These are phyloP conservation scores for Helicoverpa armigera DNA, from an alignment of 1,140 invertebrate species.

Conservation along the genomic window DNA sequence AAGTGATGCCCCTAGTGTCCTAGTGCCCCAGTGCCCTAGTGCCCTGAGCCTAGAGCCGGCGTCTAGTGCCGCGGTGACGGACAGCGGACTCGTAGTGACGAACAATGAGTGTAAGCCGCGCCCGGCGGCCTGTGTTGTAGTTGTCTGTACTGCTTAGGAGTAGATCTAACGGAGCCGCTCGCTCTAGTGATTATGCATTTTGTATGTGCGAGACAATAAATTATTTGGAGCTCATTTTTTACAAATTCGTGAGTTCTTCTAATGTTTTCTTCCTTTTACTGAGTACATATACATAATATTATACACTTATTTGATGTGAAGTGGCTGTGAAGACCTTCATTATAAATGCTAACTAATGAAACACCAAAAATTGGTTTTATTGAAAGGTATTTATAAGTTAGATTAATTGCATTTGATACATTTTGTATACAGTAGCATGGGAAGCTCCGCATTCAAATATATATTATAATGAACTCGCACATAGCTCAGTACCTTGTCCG, in stretches of 20 bases:
- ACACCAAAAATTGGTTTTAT: slow-evolving; percentile 78
- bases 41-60: not conserved
- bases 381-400: slow-evolving; percentile 75
- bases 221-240: slow-evolving; percentile 67
- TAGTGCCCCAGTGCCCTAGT: slow-evolving; percentile 4
- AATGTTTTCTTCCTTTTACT: slow-evolving; percentile 59
- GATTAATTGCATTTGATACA: slow-evolving; percentile 63
- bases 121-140: slow-evolving; percentile 33
- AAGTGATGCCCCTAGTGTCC: slow-evolving; percentile 62
- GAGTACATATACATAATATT: slow-evolving; percentile 56
- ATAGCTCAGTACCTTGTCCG: slow-evolving; percentile 81
- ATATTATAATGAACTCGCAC: slow-evolving; percentile 71
- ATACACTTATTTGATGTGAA: slow-evolving; percentile 68
- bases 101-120: slow-evolving; percentile 23
- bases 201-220: slow-evolving; percentile 85
- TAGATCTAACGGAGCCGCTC: slow-evolving; percentile 57
- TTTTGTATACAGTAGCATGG: slow-evolving; percentile 65
- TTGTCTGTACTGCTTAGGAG: slow-evolving; percentile 60
- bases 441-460: slow-evolving; percentile 67
- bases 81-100: slow-evolving; percentile 37
- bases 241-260: slow-evolving; percentile 51
- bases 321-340: slow-evolving; percentile 81
- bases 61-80: slow-evolving; percentile 31
- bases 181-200: slow-evolving; percentile 70
- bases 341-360: slow-evolving; percentile 63